Base-by-base conservation (phyloP, 2,797 vertebrate genomes). In the Allobates femoralis region DNA sequence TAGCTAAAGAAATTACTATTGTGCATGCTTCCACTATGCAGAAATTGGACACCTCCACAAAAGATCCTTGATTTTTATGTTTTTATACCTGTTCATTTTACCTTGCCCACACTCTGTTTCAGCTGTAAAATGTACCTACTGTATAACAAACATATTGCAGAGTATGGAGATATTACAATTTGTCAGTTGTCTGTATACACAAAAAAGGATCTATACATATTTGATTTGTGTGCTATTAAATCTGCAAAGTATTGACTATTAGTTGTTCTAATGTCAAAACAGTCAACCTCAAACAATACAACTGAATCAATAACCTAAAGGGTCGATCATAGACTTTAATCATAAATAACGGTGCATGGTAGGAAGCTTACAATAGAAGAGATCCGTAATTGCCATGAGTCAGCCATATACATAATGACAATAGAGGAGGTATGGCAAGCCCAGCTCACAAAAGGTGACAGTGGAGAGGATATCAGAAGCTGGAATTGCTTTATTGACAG, bases 311-410 rank as follows among this genome's bases (percentile, higher is more conserved):
- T 83, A 74, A 23, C n/a, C 3, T 30, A n/a, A 74, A 46, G 7
- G 53, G 6, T 83, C 16, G 8, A 60, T 71, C 34, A 15, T 11
- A 82, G 41, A 34, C 5, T 34, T 34, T 23, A 53, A 67, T 69
- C 64, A 53, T 34, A 34, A 34, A 32, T 23, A 67, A 37, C 16
- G n/a, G 23, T 37, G n/a, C 37, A 83, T 60, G 46, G 46, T 83
- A 10, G 81, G 37, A 83, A 41, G 26, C 58, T 41, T 30, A 55
- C 30, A 10, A 73, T 73, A 83, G 18, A 50, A 51, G 26, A 78
- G 51, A 83, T 60, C 15, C 51, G 53, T 60, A 60, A 74, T 83
- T 73, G 58, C 62, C 11, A 41, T 41, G 80, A 83, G 51, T 83
- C 53, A 28, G 30, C 37, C 19, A 30, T 28, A 74, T 12, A 14